These are phyloP conservation scores for Cyanoderma ruficeps DNA, from an alignment of 2,113 vertebrate genomes.

Conservation along the genomic window DNA sequence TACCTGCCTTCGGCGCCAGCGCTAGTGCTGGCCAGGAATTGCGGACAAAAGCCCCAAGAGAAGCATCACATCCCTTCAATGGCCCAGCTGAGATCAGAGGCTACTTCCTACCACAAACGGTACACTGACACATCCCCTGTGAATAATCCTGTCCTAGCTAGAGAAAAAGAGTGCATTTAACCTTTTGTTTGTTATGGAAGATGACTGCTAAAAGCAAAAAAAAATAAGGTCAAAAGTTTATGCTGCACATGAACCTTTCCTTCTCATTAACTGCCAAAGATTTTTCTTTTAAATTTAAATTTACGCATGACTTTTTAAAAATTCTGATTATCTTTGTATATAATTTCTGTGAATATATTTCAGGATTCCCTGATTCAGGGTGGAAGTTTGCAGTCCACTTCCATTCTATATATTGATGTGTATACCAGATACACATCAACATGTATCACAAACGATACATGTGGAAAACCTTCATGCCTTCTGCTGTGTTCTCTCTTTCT, in stretches of 20 bases:
- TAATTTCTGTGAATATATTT: neutral
- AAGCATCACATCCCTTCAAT: no score
- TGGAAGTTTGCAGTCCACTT: neutral
- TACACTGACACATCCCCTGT: no score
- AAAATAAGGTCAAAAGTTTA: neutral
- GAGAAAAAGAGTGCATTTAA: neutral
- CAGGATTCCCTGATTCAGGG: neutral
- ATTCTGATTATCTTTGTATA: neutral
- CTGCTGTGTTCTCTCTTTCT: neutral
- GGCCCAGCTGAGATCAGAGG: neutral
- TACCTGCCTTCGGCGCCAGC: no score
- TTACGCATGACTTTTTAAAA: neutral
- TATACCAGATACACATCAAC: no score
- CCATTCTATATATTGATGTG: neutral
- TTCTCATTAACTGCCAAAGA: neutral
- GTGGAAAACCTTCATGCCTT: neutral
- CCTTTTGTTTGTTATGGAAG: neutral
- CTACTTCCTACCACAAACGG: neutral
- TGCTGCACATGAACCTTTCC: neutral
- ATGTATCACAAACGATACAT: no score
- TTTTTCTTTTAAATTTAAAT: neutral
- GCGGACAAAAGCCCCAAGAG: no score
- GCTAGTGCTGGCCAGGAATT: no score
- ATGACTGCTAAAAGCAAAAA: neutral
- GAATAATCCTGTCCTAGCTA: neutral